A percentile compares a stretch with the other conserved stretches of the same genome.
Evolutionary conservation across 2,888 invertebrate genomes (phyloP).

Genomic region (Argyresthia goedartella): DNA sequence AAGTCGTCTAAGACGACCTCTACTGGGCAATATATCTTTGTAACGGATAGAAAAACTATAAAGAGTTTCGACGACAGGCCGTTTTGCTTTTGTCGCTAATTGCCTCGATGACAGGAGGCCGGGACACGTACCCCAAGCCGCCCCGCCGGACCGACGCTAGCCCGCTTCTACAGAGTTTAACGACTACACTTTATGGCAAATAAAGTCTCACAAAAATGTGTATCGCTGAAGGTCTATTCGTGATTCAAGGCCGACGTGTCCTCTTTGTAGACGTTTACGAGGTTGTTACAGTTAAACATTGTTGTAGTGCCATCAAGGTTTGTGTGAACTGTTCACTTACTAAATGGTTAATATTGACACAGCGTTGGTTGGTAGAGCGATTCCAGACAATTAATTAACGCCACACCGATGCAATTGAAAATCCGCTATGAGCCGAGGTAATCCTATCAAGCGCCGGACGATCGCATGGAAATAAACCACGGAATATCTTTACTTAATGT

Average conservation of each 20-base stretch:
- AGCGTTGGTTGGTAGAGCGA: too few species aligned
- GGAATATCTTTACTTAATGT: too few species aligned
- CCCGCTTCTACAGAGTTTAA: slow-evolving; percentile 32
- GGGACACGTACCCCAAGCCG: slow-evolving; percentile 23
- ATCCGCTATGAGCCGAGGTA: too few species aligned
- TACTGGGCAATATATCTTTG: slow-evolving; percentile 4
- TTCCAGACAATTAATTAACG: too few species aligned
- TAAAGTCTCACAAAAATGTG: slow-evolving; percentile 27
- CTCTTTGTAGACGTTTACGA: slow-evolving; percentile 15
- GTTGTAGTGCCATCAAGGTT: not conserved
- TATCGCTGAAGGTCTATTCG: slow-evolving; percentile 20
- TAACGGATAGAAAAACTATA: slow-evolving; percentile 4
- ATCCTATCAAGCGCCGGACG: too few species aligned
- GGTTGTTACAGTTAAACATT: slow-evolving; percentile 7
- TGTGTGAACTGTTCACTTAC: too few species aligned
- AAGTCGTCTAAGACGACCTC: not conserved
- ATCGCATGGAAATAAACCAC: too few species aligned
- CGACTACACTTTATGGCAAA: slow-evolving; percentile 40
- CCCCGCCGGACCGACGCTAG: slow-evolving; percentile 16
- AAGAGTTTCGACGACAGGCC: not conserved
- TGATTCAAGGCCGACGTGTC: slow-evolving; percentile 30
- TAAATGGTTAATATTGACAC: too few species aligned
- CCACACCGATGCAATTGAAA: too few species aligned
- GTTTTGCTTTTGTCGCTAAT: slow-evolving; percentile 33
- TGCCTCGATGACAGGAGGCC: slow-evolving; percentile 26